These are phyloP conservation scores for Uloborus diversus DNA, from an alignment of 1,140 invertebrate genomes.

Conservation along the genomic window DNA sequence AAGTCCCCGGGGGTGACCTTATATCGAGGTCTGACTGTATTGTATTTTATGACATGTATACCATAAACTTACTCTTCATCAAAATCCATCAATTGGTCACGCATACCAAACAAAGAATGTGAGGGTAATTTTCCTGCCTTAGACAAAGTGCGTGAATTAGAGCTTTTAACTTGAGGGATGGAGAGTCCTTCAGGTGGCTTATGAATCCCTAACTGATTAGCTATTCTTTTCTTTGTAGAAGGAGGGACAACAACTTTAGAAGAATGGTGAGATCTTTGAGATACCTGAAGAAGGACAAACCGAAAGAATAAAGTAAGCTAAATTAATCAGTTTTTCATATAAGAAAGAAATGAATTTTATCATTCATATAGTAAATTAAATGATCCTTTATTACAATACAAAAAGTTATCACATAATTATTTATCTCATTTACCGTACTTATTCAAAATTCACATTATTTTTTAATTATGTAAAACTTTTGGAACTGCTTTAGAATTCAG, in stretches of 20 bases:
- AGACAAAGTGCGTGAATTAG: background rate
- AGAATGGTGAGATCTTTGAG: background rate
- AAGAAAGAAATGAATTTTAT: too few relatives aligned
- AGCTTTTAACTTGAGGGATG: conserved; percentile 17
- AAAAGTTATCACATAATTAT: too few relatives aligned
- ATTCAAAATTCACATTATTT: too few relatives aligned
- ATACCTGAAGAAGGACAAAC: background rate
- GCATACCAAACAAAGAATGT: conserved; percentile 4
- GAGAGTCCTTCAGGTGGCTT: background rate
- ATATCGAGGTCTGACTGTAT: too few relatives aligned
- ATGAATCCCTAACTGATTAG: conserved; percentile 6
- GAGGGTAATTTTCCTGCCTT: background rate
- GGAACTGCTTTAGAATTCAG: too few relatives aligned
- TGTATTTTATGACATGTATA: too few relatives aligned
- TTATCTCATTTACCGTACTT: too few relatives aligned
- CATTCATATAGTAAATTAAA: too few relatives aligned
- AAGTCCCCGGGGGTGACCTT: too few relatives aligned
- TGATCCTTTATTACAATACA: too few relatives aligned
- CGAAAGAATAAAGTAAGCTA: background rate
- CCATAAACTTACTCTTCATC: conserved; percentile 22
- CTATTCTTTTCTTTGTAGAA: conserved; percentile 17
- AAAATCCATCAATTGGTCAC: conserved; percentile 35
- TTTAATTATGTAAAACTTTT: too few relatives aligned
- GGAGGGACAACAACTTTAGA: background rate
- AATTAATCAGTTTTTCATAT: too few relatives aligned